Base-by-base conservation (phyloP, 2,113 vertebrate genomes). In the Pluvianellus socialis region DNA sequence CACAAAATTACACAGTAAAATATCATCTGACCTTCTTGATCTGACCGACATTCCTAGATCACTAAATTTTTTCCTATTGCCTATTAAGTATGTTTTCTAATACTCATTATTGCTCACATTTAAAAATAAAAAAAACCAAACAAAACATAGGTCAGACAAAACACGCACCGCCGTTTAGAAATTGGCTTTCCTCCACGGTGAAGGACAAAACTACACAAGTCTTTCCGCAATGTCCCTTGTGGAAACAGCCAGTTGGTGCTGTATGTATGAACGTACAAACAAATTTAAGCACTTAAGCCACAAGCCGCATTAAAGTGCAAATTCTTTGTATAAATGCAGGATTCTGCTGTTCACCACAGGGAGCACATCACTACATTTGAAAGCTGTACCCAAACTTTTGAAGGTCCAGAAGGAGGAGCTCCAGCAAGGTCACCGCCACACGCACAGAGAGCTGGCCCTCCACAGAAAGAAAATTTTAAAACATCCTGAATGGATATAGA, bases 61-160 rank as follows among this genome's bases (percentile, higher is more conserved):
- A 70, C 5, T 70, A 4, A 0, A 3, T 56, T 45, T 79, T 42
- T n/a, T 44, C 71, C 42, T 35, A 2, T 0, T 5, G 3, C 26
- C 55, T n/a, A 19, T 18, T 35, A 33, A 82, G 32, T 1, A 18
- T 6, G 3, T 79, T 63, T 49, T 35, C 30, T 74, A 53, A 45
- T 6, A 23, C 9, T 44, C 49, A 52, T 1, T 8, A 6, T 32
- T 63, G 45, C 67, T 92, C 24, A 20, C 23, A 16, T 28, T 50
- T 7, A 55, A n/a, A 74, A 79, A n/a, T 28, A 9, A 44, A 49
- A 44, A 49, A 47, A 49, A 23, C 22, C 10, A 49, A 6, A 13
- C 49, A 67, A 38, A 63, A 33, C 67, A 59, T 2, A 28, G 16
- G 13, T 38, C 75, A 67, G 45, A 79, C 28, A 30, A 70, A 86